Percentiles rank a stretch among this genome's conserved stretches.
phyloP scores from a whole-genome alignment of 2,888 invertebrate genomes.

The Protonemura montana region DNA sequence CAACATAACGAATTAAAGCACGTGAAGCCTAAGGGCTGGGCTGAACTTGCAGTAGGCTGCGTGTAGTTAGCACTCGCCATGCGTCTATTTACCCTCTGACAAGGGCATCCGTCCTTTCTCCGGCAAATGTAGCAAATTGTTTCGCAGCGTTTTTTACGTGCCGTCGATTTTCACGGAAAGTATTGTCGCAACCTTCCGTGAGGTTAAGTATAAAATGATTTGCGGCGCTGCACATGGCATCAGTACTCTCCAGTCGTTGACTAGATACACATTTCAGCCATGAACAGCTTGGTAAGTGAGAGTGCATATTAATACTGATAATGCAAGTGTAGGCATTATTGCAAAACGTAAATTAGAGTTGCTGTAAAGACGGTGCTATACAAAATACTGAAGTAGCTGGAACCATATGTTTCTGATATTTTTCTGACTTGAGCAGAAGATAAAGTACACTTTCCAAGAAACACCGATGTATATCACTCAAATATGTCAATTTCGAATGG shows the following conservation, averaged over 20 bases:
- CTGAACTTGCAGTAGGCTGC: too few species aligned
- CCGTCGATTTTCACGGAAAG: neutral
- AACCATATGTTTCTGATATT: too few species aligned
- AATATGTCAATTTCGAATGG: too few species aligned
- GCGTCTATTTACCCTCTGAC: neutral
- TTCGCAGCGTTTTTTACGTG: neutral
- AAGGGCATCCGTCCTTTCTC: conserved; percentile 14
- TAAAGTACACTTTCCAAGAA: too few species aligned
- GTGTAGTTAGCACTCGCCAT: neutral
- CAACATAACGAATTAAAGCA: too few species aligned
- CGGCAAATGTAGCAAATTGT: conserved; percentile 12
- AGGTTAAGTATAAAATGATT: conserved; percentile 16
- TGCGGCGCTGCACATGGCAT: neutral
- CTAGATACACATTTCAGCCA: conserved; percentile 18
- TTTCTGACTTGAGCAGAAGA: too few species aligned
- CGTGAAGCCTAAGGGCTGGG: too few species aligned
- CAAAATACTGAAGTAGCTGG: too few species aligned
- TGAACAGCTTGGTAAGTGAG: conserved; percentile 31
- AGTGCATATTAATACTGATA: neutral
- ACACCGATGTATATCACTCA: too few species aligned
- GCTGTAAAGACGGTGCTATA: too few species aligned
- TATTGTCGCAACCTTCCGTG: conserved; percentile 16
- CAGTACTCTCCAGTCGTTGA: conserved; percentile 35
- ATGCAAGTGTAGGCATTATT: too few species aligned
- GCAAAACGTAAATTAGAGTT: too few species aligned